These are phyloP conservation scores for Diarsia brunnea DNA, from an alignment of 2,888 invertebrate species.

Conservation along the genomic window DNA sequence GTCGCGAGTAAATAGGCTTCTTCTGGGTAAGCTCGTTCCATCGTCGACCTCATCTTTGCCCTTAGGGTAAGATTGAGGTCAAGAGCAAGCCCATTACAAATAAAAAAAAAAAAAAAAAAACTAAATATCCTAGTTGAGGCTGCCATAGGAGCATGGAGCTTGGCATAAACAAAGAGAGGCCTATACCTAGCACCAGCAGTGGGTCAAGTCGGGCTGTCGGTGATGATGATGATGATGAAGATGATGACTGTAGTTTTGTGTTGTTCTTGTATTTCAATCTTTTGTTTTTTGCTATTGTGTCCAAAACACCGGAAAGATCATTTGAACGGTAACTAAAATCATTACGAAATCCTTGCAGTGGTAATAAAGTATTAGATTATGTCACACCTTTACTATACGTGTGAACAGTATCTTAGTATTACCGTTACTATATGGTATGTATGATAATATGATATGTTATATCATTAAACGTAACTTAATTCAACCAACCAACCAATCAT, in stretches of 20 bases:
- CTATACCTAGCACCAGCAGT: no score
- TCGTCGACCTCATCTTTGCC: no score
- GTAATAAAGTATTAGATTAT: not conserved
- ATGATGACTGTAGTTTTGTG: not conserved
- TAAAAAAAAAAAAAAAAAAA: no score
- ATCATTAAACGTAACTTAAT: not conserved
- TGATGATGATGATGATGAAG: no score
- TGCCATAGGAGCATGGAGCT: no score
- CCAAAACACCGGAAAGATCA: not conserved
- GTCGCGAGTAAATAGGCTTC: no score
- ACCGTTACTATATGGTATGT: not conserved
- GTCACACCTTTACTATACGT: not conserved
- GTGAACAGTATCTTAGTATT: not conserved
- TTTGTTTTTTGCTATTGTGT: conserved; percentile 10
- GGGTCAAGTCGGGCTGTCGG: no score
- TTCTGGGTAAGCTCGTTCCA: no score
- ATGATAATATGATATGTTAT: not conserved
- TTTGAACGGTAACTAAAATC: conserved; percentile 16
- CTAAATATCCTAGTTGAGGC: no score
- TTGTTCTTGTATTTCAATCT: conserved; percentile 1
- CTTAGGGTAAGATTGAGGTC: no score
- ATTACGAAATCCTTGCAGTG: conserved; percentile 1
- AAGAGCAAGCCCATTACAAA: no score
- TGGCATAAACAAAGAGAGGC: no score
- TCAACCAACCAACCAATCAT: not conserved